A percentile compares a stretch with the other conserved stretches of the same genome.
Conservation (phyloP, 2,797 vertebrate genomes). For the Parotocinclus haroldoi region DNA sequence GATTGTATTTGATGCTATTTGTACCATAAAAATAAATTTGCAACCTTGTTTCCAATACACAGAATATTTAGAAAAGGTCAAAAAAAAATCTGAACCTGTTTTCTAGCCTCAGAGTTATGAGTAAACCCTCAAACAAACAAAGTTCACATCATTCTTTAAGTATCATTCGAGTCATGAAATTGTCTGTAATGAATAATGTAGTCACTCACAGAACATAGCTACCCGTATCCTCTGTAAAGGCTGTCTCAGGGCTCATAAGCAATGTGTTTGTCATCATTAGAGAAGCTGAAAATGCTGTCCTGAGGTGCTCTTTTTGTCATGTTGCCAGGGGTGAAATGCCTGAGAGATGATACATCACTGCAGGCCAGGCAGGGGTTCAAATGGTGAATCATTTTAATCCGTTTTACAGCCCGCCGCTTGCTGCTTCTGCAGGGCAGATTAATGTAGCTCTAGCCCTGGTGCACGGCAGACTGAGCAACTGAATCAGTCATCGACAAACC, state of each 20-base stretch:
- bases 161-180: conserved; percentile 19
- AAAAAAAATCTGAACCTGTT: not conserved
- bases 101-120: not conserved
- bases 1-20: too few species aligned
- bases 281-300: conserved; percentile 13
- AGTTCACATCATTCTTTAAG: not conserved
- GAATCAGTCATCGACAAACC: conserved; percentile 16
- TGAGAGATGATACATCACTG: conserved; percentile 20
- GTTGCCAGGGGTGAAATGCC: conserved; percentile 21
- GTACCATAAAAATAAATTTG: too few species aligned
- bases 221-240: conserved; percentile 1
- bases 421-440: conserved; percentile 15
- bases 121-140: too few species aligned
- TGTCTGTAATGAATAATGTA: conserved; percentile 11
- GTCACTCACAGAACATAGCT: not conserved
- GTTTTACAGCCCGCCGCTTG: conserved; percentile 24
- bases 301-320: conserved; percentile 15
- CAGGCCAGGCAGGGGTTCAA: conserved; percentile 16
- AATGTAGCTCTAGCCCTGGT: conserved; percentile 15
- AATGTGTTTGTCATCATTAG: conserved; percentile 33
- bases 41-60: too few species aligned
- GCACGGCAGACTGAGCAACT: conserved; percentile 9
- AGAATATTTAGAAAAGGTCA: too few species aligned
- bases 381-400: conserved; percentile 23
- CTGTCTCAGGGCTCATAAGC: conserved; percentile 11